A percentile compares a stretch with the other conserved stretches of the same genome.
Evolutionary conservation across 2,888 invertebrate species (phyloP).

Genomic region (Pammene fasciana): DNA sequence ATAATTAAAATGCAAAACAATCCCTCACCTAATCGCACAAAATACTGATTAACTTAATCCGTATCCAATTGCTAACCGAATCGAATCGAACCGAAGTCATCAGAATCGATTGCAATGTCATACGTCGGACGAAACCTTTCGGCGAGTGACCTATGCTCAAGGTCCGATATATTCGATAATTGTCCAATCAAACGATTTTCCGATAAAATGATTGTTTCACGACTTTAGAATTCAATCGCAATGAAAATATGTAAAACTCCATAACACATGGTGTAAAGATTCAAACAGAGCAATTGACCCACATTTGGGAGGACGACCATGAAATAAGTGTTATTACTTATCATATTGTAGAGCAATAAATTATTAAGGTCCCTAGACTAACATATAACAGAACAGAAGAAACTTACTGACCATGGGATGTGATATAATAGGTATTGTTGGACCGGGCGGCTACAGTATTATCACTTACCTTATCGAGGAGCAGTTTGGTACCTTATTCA

Average conservation of each 20-base stretch:
- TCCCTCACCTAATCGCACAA: constrained; percentile 5
- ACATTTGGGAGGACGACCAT: constrained; percentile 11
- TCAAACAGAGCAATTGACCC: constrained; percentile 17
- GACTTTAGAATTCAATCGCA: constrained; percentile 31
- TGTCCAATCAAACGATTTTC: constrained; percentile 65
- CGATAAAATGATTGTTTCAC: constrained; percentile 47
- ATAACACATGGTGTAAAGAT: constrained; percentile 5
- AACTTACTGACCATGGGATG: no score
- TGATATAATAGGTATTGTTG: no score
- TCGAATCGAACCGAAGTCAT: constrained; percentile 21
- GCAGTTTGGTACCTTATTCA: no score
- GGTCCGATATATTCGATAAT: constrained; percentile 49
- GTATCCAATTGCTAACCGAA: constrained; percentile 13
- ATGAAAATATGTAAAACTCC: constrained; percentile 16
- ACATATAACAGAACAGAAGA: no score
- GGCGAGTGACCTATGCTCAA: constrained; percentile 57
- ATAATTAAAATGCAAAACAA: neutral
- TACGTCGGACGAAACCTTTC: constrained; percentile 26
- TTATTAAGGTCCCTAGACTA: neutral
- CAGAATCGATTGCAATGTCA: constrained; percentile 28
- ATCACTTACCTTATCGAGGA: no score
- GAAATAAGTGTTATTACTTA: constrained; percentile 1
- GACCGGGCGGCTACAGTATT: no score
- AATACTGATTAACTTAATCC: constrained; percentile 8
- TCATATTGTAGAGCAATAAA: neutral